Evolutionary conservation across 2,888 invertebrate species (phyloP).

Genomic region (Xylocampa areola): DNA sequence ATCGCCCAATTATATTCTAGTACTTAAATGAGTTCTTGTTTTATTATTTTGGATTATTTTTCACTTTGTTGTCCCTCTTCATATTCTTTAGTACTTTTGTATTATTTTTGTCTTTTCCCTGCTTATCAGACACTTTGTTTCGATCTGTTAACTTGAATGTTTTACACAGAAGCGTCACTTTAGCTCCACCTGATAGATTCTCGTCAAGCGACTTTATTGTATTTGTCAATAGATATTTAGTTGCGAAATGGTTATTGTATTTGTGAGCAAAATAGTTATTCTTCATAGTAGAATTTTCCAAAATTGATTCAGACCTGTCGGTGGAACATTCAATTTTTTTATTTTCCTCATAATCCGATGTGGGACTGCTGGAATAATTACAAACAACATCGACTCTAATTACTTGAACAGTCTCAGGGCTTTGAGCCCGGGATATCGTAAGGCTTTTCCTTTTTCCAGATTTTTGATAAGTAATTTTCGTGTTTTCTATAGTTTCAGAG

Average conservation of each 20-base stretch:
- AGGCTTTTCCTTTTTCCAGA: conserved; percentile 82
- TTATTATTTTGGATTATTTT: conserved; percentile 22
- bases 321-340: conserved; percentile 52
- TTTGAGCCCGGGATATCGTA: conserved; percentile 82
- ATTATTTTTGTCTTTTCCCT: conserved; percentile 39
- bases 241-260: conserved; percentile 72
- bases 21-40: conserved; percentile 23
- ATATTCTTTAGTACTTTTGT: conserved; percentile 29
- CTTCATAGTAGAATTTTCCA: conserved; percentile 62
- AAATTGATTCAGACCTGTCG: conserved; percentile 47
- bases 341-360: conserved; percentile 71
- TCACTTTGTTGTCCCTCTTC: conserved; percentile 38
- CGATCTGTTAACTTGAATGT: conserved; percentile 81
- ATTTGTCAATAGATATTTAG: conserved; percentile 82
- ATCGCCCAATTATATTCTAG: conserved; percentile 8
- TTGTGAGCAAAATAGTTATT: conserved; percentile 74
- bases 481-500: conserved; percentile 62
- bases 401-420: conserved; percentile 85
- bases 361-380: conserved; percentile 68
- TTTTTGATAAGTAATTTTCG: conserved; percentile 77
- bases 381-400: conserved; percentile 87
- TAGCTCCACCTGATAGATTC: conserved; percentile 78
- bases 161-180: conserved; percentile 85
- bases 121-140: conserved; percentile 52
- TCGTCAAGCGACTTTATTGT: conserved; percentile 81